Evolutionary conservation across 2,888 invertebrate species (phyloP).

Genomic region (Dione vanillae): DNA sequence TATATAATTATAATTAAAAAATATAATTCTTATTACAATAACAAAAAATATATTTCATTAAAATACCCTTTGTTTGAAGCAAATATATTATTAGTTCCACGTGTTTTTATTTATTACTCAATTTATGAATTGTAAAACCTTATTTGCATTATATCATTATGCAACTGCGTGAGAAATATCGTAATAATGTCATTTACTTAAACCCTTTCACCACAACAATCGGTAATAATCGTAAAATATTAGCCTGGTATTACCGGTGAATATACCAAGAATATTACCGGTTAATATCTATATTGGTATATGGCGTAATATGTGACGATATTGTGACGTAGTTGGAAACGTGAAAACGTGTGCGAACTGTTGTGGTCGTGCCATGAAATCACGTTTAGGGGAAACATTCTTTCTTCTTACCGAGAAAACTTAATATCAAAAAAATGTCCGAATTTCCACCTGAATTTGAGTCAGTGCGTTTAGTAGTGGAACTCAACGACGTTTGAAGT

Average conservation of each 20-base stretch:
- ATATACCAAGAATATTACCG: neutral
- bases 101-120: neutral
- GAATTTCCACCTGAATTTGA: too few relatives aligned
- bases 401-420: too few relatives aligned
- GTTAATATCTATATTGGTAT: neutral
- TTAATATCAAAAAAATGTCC: too few relatives aligned
- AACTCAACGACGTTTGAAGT: too few relatives aligned
- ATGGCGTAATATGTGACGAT: neutral
- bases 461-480: too few relatives aligned
- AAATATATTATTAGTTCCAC: constrained; percentile 7
- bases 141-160: neutral
- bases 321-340: too few relatives aligned
- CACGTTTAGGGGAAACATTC: too few relatives aligned
- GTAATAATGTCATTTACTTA: neutral
- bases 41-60: constrained; percentile 8
- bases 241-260: neutral
- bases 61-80: constrained; percentile 1
- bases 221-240: constrained; percentile 1
- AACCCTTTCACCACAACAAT: neutral
- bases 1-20: neutral
- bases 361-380: too few relatives aligned
- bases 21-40: neutral
- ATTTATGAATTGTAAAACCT: neutral
- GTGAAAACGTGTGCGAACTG: too few relatives aligned
- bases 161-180: neutral